Conservation (phyloP, 2,888 invertebrate species). For the Sminthurides aquaticus region DNA sequence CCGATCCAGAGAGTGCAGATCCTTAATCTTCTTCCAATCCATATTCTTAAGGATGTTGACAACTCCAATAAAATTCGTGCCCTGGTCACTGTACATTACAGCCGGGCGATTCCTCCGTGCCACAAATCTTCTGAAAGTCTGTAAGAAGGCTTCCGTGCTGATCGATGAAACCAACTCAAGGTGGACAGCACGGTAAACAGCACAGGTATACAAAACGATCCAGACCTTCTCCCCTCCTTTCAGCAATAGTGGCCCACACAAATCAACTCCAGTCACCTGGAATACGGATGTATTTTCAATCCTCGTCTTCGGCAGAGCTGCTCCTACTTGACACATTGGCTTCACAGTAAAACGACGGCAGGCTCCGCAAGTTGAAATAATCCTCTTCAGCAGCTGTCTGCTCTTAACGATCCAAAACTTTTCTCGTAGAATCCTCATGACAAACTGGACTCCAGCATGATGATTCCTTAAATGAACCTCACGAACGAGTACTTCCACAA, state of each 20-base stretch:
- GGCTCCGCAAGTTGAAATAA: conserved; percentile 18
- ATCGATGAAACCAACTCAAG: neutral
- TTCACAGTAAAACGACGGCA: conserved; percentile 15
- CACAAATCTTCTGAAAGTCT: neutral
- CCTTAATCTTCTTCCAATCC: neutral
- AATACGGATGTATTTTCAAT: neutral
- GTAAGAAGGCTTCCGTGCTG: neutral
- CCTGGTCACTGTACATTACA: neutral
- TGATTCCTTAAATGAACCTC: conserved; percentile 5
- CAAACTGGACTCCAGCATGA: conserved; percentile 24
- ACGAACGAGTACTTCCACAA: conserved; percentile 6
- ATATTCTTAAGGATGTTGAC: neutral
- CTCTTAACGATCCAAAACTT: conserved; percentile 26
- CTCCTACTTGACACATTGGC: neutral
- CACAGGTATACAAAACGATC: neutral
- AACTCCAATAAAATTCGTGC: neutral
- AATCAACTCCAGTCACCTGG: neutral
- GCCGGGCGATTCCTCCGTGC: neutral
- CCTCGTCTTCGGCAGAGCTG: conserved; percentile 6
- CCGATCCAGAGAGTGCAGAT: neutral
- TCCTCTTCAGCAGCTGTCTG: conserved; percentile 18
- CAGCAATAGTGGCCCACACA: neutral
- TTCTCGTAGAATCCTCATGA: conserved; percentile 22
- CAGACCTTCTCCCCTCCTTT: neutral
- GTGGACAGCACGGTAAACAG: too few species aligned